Evolutionary conservation across 1,140 invertebrate genomes (phyloP).

Genomic region (Drosophila oshimai): DNA sequence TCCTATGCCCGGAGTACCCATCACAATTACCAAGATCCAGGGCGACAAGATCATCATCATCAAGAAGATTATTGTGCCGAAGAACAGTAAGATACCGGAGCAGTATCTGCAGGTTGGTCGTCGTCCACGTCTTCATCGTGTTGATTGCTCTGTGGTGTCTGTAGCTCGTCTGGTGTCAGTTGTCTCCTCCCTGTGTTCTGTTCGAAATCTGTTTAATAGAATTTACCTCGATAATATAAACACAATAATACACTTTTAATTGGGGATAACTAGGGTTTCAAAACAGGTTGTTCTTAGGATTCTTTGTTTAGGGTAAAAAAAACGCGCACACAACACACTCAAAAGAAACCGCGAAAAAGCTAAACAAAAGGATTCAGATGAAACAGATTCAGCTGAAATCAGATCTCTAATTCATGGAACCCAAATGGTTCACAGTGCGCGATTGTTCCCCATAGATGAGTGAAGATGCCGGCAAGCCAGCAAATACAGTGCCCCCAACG

Average conservation of each 20-base stretch:
- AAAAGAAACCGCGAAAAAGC: conserved; percentile 1
- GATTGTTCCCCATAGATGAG: conserved; percentile 55
- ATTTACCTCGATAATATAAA: conserved; percentile 42
- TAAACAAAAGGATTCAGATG: background rate
- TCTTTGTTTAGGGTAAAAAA: background rate
- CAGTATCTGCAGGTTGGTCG: conserved; percentile 81
- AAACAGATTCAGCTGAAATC: background rate
- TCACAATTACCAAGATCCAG: conserved; percentile 80
- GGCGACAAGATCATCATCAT: conserved; percentile 83
- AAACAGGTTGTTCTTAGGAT: background rate
- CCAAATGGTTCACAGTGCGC: conserved; percentile 21
- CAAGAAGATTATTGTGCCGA: conserved; percentile 78
- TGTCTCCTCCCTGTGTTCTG: conserved; percentile 29
- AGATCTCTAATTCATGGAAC: background rate
- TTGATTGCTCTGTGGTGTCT: conserved; percentile 16
- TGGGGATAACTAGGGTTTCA: background rate
- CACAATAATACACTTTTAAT: background rate
- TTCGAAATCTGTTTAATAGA: conserved; percentile 46
- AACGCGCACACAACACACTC: conserved; percentile 29
- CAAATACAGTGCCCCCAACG: conserved; percentile 28
- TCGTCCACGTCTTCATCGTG: conserved; percentile 23
- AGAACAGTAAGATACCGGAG: conserved; percentile 82
- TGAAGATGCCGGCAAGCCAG: conserved; percentile 65
- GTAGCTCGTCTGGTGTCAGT: conserved; percentile 38
- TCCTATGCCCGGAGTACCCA: conserved; percentile 66